Conservation (phyloP, 1,140 invertebrate genomes). For the Caenorhabditis briggsae region DNA sequence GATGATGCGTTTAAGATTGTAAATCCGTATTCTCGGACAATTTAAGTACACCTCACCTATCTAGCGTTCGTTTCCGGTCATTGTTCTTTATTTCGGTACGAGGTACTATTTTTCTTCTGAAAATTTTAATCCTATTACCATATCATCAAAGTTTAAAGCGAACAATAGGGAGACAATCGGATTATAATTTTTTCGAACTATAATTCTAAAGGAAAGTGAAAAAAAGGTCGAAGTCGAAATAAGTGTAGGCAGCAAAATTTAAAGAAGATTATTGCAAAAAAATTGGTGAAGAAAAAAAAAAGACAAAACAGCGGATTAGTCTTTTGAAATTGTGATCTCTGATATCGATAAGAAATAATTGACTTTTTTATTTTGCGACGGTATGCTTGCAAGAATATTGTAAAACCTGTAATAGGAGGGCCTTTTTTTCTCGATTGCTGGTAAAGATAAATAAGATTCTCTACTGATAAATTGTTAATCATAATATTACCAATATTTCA, state of each 20-base stretch:
- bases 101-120: background rate
- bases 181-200: constrained; percentile 43
- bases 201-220: background rate
- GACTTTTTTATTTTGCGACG: constrained; percentile 5
- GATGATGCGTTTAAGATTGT: background rate
- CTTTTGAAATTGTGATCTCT: constrained; percentile 26
- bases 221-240: constrained; percentile 5
- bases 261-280: constrained; percentile 31
- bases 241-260: background rate
- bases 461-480: too few species aligned
- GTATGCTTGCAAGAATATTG: too few species aligned
- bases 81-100: background rate
- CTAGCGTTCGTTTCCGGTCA: constrained; percentile 15
- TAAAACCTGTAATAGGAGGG: too few species aligned
- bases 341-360: background rate
- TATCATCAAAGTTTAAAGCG: background rate
- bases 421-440: too few species aligned
- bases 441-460: too few species aligned
- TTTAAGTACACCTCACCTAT: constrained; percentile 1
- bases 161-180: constrained; percentile 8
- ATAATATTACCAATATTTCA: too few species aligned
- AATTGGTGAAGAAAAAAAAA: background rate
- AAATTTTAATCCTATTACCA: constrained; percentile 14
- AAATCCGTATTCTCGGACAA: background rate
- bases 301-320: constrained; percentile 35